These are phyloP conservation scores for Origma solitaria DNA, from an alignment of 2,113 vertebrate species.

Conservation along the genomic window DNA sequence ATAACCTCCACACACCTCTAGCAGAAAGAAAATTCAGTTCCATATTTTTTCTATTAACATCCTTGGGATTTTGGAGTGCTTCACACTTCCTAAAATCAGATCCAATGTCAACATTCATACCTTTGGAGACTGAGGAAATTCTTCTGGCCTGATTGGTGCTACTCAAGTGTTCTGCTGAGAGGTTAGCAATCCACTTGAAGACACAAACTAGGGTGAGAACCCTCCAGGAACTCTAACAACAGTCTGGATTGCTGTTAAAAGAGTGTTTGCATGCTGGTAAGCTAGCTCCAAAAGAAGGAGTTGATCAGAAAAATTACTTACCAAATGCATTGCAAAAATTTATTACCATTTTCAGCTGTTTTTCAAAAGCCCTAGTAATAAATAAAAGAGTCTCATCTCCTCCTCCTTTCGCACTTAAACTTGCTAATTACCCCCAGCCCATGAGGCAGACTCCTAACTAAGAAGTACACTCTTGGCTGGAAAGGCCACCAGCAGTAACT, in stretches of 20 bases:
- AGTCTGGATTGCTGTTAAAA: neutral
- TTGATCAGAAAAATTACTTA: neutral
- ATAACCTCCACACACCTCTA: neutral
- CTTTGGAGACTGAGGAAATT: constrained; percentile 15
- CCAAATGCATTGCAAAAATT: neutral
- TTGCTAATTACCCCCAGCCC: neutral
- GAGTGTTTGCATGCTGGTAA: neutral
- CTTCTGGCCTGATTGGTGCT: neutral
- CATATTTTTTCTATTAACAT: neutral
- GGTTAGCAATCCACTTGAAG: neutral
- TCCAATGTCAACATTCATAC: constrained; percentile 4
- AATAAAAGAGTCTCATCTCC: neutral
- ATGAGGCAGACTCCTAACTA: neutral
- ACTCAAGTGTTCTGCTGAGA: neutral
- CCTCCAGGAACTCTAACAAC: neutral
- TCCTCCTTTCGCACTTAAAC: neutral
- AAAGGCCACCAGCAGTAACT: neutral
- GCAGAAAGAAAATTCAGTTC: neutral
- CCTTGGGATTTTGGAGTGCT: neutral
- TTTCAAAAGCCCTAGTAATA: neutral
- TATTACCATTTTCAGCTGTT: neutral
- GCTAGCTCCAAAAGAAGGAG: neutral
- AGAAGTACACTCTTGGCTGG: neutral
- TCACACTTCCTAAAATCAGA: neutral
- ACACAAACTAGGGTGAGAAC: neutral